phyloP scores from a whole-genome alignment of 2,888 invertebrate species.

The Toxonevra muliebris region DNA sequence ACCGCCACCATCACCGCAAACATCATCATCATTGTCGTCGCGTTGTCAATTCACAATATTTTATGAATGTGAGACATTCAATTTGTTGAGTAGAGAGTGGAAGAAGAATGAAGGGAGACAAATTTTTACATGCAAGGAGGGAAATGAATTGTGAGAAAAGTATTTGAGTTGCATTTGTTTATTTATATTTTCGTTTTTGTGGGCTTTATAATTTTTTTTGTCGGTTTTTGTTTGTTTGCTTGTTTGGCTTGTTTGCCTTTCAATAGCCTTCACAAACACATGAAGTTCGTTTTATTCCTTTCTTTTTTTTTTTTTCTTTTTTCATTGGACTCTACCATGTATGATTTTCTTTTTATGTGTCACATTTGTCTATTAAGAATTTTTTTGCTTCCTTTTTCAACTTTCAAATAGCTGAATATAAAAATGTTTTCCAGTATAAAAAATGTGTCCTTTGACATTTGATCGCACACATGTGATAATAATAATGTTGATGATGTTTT shows the following conservation, averaged over 20 bases:
- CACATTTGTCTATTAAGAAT: neutral
- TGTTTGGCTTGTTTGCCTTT: slow-evolving; percentile 13
- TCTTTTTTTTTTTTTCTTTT: too few relatives aligned
- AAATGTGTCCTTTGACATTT: slow-evolving; percentile 45
- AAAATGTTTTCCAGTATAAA: slow-evolving; percentile 27
- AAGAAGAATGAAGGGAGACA: too few relatives aligned
- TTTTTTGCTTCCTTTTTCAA: neutral
- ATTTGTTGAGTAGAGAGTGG: slow-evolving; percentile 44
- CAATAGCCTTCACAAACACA: neutral
- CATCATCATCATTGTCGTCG: neutral
- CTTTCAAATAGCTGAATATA: slow-evolving; percentile 2
- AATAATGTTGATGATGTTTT: slow-evolving; percentile 21
- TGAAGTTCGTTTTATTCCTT: neutral
- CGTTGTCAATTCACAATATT: slow-evolving; percentile 24
- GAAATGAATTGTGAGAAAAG: too few relatives aligned
- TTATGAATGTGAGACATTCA: slow-evolving; percentile 43
- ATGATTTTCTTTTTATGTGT: neutral
- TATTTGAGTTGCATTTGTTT: slow-evolving; percentile 1
- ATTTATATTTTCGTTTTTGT: slow-evolving; percentile 7
- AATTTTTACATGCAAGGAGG: too few relatives aligned
- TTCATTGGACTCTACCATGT: too few relatives aligned
- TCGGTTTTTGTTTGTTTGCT: neutral
- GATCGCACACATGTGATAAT: slow-evolving; percentile 40
- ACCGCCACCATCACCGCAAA: neutral
- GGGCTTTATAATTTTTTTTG: neutral